A percentile compares a stretch with the other conserved stretches of the same genome.
Evolutionary conservation across 1,140 invertebrate genomes (phyloP).

Genomic region (Calliphora vicina): DNA sequence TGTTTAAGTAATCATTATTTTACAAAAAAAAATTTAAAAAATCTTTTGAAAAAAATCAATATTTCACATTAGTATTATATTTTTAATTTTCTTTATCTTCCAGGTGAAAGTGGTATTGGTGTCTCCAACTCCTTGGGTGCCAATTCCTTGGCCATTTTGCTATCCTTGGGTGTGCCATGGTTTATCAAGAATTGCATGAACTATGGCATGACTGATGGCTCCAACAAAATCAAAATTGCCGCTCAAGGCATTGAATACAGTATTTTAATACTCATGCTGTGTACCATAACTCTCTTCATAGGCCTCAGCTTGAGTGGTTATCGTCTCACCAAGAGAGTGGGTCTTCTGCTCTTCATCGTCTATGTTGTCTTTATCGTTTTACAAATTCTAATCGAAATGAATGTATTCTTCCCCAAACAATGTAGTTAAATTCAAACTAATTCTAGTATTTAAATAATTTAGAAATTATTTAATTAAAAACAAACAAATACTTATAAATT

Average conservation of each 20-base stretch:
- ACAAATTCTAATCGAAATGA: constrained; percentile 61
- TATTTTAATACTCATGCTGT: constrained; percentile 68
- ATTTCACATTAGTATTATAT: too few species aligned
- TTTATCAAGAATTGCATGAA: constrained; percentile 73
- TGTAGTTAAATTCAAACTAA: constrained; percentile 38
- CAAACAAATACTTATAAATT: constrained; percentile 2
- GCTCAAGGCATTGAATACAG: constrained; percentile 69
- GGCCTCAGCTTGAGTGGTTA: constrained; percentile 68
- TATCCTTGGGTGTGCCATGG: constrained; percentile 89
- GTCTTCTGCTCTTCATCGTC: constrained; percentile 68
- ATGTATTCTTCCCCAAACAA: constrained; percentile 57
- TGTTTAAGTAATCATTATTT: too few species aligned
- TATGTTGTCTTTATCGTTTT: constrained; percentile 68
- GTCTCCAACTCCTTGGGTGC: constrained; percentile 86
- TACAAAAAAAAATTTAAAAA: too few species aligned
- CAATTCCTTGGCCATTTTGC: constrained; percentile 83
- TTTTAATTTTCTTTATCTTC: constrained; percentile 38
- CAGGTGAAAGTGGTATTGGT: constrained; percentile 84
- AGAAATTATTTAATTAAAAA: background rate
- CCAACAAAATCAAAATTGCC: constrained; percentile 63
- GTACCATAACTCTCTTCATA: constrained; percentile 68
- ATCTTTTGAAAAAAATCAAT: too few species aligned
- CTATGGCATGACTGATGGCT: constrained; percentile 59
- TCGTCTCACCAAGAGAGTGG: constrained; percentile 68
- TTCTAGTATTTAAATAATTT: background rate